Percentiles rank a stretch among this genome's conserved stretches.
These are phyloP conservation scores for Sarcophaga rosellei DNA, from an alignment of 2,888 invertebrate species.

Conservation along the genomic window DNA sequence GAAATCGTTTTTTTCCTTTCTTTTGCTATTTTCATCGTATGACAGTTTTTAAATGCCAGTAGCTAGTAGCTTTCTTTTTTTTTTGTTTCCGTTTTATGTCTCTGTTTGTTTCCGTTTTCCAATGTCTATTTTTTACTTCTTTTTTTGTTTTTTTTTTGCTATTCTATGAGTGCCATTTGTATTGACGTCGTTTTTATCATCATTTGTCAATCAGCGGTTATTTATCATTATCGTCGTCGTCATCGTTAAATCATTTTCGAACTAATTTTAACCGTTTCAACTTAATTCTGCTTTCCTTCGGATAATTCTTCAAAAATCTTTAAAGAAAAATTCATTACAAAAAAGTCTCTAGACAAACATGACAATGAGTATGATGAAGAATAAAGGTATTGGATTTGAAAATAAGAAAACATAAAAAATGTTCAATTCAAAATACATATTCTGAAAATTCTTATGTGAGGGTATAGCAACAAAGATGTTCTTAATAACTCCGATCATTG, in stretches of 20 bases:
- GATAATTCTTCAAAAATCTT: neutral
- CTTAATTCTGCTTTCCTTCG: neutral
- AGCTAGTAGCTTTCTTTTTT: no score
- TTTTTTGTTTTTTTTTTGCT: neutral
- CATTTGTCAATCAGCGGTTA: slow-evolving; percentile 68
- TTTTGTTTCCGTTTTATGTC: slow-evolving; percentile 22
- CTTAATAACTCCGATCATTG: no score
- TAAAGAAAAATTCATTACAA: no score
- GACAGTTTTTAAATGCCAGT: neutral
- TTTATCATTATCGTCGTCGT: slow-evolving; percentile 68
- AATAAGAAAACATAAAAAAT: no score
- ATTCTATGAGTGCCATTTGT: slow-evolving; percentile 37
- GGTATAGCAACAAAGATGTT: no score
- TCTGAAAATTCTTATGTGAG: no score
- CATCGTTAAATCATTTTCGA: slow-evolving; percentile 61
- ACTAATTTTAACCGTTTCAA: neutral
- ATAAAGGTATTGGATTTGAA: no score
- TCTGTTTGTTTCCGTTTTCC: slow-evolving; percentile 44
- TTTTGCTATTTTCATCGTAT: neutral
- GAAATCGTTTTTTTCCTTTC: neutral
- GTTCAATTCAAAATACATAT: no score
- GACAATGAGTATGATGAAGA: no score
- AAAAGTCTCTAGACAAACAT: no score
- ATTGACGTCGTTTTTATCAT: slow-evolving; percentile 65
- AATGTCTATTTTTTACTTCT: slow-evolving; percentile 26